phyloP scores from a whole-genome alignment of 1,140 invertebrate species.

The Bactericera cockerelli region DNA sequence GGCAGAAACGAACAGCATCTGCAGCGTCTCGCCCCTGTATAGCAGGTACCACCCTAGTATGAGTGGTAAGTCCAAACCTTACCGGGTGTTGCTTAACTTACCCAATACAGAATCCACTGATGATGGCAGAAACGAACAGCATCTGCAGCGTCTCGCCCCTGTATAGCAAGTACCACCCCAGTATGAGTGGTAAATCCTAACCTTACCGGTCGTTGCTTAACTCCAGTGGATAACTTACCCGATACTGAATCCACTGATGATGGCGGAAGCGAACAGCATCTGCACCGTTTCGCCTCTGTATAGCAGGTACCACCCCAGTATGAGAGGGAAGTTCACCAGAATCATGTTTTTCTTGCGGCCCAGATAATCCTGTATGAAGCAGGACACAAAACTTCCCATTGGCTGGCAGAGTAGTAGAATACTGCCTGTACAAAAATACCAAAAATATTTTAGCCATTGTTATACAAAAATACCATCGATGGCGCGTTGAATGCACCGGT shows the following conservation, averaged over 20 bases:
- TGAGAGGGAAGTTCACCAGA: constrained; percentile 16
- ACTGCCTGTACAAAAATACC: constrained; percentile 16
- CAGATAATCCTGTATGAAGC: constrained; percentile 12
- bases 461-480: too few species aligned
- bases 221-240: too few species aligned
- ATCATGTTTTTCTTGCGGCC: constrained; percentile 17
- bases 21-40: neutral
- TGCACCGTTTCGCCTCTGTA: constrained; percentile 10
- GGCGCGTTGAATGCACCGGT: too few species aligned
- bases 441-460: too few species aligned
- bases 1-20: constrained; percentile 12
- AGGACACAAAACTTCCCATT: constrained; percentile 17
- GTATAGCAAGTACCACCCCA: too few species aligned
- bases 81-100: too few species aligned
- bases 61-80: too few species aligned
- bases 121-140: constrained; percentile 13
- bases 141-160: neutral
- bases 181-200: too few species aligned
- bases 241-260: constrained; percentile 25
- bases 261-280: constrained; percentile 13
- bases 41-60: too few species aligned
- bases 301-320: constrained; percentile 16
- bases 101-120: too few species aligned
- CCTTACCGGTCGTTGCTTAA: too few species aligned
- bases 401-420: constrained; percentile 16